Conservation (phyloP, 2,888 invertebrate genomes). For the Ophioninae sp. region DNA sequence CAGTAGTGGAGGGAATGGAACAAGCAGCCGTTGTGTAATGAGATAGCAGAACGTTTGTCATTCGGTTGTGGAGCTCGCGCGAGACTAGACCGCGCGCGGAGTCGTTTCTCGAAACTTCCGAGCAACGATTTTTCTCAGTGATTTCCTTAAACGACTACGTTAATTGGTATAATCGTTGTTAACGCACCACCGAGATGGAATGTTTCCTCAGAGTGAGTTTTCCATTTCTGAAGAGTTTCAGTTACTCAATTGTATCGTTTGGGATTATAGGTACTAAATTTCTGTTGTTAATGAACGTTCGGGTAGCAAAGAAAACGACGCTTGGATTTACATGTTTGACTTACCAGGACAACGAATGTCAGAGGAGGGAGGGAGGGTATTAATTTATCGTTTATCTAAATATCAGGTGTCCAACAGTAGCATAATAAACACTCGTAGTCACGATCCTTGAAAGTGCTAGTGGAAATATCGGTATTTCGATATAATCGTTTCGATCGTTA, state of each 20-base stretch:
- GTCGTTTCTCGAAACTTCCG: background rate
- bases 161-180: background rate
- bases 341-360: background rate
- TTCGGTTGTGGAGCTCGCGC: constrained; percentile 27
- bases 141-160: background rate
- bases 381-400: background rate
- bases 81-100: background rate
- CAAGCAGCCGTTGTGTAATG: constrained; percentile 4
- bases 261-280: background rate
- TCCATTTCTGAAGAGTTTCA: background rate
- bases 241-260: background rate
- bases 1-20: constrained; percentile 31
- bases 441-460: background rate
- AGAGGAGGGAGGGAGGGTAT: background rate
- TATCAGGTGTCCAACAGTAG: background rate
- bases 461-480: background rate
- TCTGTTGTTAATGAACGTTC: background rate
- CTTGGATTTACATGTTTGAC: background rate
- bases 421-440: background rate
- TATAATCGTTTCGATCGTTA: background rate
- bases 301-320: background rate
- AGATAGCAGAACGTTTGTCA: background rate
- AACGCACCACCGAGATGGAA: constrained; percentile 41
- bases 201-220: constrained; percentile 53
- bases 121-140: background rate